These are phyloP conservation scores for Drosophila punjabiensis DNA, from an alignment of 1,140 invertebrate genomes.

Conservation along the genomic window DNA sequence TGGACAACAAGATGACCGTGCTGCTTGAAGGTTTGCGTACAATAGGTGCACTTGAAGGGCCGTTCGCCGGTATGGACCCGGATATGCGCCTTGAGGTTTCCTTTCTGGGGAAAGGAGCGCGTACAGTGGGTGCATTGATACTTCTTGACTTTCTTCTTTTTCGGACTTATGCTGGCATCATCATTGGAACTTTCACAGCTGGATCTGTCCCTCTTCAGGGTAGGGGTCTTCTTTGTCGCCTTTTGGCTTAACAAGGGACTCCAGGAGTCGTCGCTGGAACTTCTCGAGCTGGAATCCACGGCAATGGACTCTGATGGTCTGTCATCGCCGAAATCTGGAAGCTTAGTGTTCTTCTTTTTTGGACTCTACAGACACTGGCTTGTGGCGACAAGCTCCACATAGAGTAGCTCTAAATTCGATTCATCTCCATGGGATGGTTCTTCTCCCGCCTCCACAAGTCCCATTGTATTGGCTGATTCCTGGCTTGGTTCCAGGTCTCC, in stretches of 20 bases:
- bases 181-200: not conserved
- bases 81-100: slow-evolving; percentile 3
- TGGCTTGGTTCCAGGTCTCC: not conserved
- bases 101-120: slow-evolving; percentile 16
- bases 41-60: slow-evolving; percentile 9
- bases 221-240: not conserved
- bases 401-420: not conserved
- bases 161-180: not conserved
- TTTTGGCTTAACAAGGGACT: not conserved
- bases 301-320: not conserved
- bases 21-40: slow-evolving; percentile 1
- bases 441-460: no score
- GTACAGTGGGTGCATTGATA: slow-evolving; percentile 4
- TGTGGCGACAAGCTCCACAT: slow-evolving; percentile 11
- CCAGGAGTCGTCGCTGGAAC: slow-evolving; percentile 6
- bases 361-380: not conserved
- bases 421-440: not conserved
- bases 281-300: not conserved
- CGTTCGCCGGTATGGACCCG: slow-evolving; percentile 22
- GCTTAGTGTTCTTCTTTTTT: not conserved
- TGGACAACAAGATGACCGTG: not conserved
- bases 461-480: not conserved
- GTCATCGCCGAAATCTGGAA: not conserved
- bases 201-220: not conserved
- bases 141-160: no score